Percentiles rank a stretch among this genome's conserved stretches.
These are phyloP conservation scores for Limnephilus lunatus DNA, from an alignment of 2,888 invertebrate species.

Conservation along the genomic window DNA sequence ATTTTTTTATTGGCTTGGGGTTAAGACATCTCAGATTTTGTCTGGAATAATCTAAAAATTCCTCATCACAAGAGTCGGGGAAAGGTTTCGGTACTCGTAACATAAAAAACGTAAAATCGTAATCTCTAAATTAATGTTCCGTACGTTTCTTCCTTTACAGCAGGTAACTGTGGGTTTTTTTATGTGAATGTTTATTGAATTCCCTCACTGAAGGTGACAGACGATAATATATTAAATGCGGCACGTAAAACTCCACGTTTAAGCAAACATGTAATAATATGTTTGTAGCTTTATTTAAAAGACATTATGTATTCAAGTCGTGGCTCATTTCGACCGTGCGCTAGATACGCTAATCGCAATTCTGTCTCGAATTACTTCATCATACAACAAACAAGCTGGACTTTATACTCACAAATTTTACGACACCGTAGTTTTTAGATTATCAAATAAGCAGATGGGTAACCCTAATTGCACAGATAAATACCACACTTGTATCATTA, in stretches of 20 bases:
- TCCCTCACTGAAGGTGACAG: slow-evolving; percentile 13
- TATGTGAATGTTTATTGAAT: slow-evolving; percentile 42
- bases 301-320: slow-evolving; percentile 13
- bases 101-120: neutral
- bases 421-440: neutral
- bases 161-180: neutral
- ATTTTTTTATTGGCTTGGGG: neutral
- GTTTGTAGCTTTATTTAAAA: neutral
- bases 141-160: neutral
- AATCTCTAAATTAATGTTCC: neutral
- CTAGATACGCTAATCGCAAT: slow-evolving; percentile 25
- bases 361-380: neutral
- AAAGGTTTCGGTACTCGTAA: neutral
- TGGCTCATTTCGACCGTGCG: neutral
- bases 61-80: neutral
- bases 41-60: neutral
- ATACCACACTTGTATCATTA: neutral
- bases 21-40: neutral
- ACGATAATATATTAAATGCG: slow-evolving; percentile 27
- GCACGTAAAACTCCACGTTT: slow-evolving; percentile 23
- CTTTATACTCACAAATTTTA: neutral
- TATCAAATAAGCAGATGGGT: neutral
- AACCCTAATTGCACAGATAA: neutral
- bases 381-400: neutral
- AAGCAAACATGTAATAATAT: neutral